phyloP scores from a whole-genome alignment of 1,140 invertebrate genomes.

The Drosophila ironensis region DNA sequence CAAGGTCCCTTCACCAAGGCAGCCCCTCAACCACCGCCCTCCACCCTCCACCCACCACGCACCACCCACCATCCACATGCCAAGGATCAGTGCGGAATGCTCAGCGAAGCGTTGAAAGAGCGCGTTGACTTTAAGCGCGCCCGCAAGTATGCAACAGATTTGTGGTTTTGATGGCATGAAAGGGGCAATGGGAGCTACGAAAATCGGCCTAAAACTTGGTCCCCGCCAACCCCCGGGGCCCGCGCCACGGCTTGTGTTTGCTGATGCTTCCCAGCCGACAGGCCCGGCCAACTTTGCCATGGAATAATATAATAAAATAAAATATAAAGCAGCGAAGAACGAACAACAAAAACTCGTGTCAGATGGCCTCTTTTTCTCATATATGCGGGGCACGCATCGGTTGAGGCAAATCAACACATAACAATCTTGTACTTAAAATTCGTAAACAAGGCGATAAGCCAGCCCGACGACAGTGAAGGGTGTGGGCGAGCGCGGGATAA shows the following conservation, averaged over 20 bases:
- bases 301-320: constrained; percentile 56
- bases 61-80: background rate
- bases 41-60: background rate
- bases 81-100: background rate
- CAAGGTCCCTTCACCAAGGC: constrained; percentile 28
- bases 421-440: constrained; percentile 81
- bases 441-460: constrained; percentile 78
- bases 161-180: constrained; percentile 32
- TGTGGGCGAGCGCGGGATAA: constrained; percentile 11
- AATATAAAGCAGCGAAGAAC: constrained; percentile 16
- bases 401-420: constrained; percentile 78
- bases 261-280: no score
- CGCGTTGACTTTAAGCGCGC: constrained; percentile 66
- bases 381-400: constrained; percentile 75
- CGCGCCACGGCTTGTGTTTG: no score
- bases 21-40: background rate
- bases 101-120: constrained; percentile 35
- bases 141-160: constrained; percentile 77
- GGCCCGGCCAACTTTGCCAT: no score
- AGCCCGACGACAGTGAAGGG: constrained; percentile 21
- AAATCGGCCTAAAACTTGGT: constrained; percentile 51
- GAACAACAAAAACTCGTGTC: constrained; percentile 10
- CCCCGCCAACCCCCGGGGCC: constrained; percentile 11
- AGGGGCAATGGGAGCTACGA: background rate
- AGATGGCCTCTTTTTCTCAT: constrained; percentile 53